Conservation (phyloP, 2,797 vertebrate genomes). For the Peromyscus eremicus region DNA sequence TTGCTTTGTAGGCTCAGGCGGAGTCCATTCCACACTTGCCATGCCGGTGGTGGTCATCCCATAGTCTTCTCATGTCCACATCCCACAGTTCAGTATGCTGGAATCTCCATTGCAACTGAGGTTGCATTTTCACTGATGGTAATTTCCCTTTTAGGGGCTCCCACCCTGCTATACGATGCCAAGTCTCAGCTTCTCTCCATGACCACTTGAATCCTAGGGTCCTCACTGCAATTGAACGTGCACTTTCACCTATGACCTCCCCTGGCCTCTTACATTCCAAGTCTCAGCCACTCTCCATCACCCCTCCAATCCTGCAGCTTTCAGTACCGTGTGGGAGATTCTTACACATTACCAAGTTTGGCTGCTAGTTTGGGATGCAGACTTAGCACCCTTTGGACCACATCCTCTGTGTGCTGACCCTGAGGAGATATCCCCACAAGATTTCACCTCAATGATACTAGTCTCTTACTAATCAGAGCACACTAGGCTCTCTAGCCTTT, state of each 20-base stretch:
- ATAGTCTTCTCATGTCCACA: background rate
- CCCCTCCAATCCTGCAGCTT: no score
- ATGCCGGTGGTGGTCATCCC: background rate
- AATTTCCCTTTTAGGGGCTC: background rate
- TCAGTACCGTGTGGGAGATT: background rate
- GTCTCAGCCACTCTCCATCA: background rate
- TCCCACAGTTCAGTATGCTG: no score
- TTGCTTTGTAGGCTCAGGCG: background rate
- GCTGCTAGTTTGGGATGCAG: background rate
- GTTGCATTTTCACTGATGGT: background rate
- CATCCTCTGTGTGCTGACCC: background rate
- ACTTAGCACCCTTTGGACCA: no score
- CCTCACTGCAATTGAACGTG: background rate
- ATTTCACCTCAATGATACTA: background rate
- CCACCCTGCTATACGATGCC: no score
- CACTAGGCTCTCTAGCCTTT: background rate
- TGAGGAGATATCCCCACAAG: background rate
- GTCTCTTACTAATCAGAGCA: background rate
- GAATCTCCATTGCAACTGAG: background rate
- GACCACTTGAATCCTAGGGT: background rate
- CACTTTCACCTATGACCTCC: background rate
- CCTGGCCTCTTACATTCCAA: background rate
- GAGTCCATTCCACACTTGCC: background rate
- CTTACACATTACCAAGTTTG: background rate
- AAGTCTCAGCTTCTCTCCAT: background rate